Percentiles rank a stretch among this genome's conserved stretches.
Conservation (phyloP, 2,113 vertebrate genomes). For the Puffinus mauretanicus region DNA sequence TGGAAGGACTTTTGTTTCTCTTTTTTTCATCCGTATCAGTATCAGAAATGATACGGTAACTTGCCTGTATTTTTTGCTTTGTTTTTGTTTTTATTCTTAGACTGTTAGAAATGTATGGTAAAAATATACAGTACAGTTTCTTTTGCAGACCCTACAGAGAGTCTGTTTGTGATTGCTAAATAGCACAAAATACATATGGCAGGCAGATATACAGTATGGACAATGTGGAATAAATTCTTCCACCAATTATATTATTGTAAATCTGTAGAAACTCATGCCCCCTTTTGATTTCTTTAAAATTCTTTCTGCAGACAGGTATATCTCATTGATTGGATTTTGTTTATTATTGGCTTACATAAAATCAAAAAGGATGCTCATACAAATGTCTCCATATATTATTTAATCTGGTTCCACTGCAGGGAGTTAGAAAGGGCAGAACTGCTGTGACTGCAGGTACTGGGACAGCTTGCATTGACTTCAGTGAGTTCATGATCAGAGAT, state of each 20-base stretch:
- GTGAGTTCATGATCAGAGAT: not conserved
- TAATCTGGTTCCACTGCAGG: not conserved
- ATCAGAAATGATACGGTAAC: not conserved
- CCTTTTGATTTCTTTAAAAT: not conserved
- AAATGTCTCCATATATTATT: not conserved
- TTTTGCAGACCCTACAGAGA: not conserved
- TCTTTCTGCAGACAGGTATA: not conserved
- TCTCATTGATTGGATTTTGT: not conserved
- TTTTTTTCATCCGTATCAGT: not conserved
- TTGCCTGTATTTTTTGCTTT: not conserved
- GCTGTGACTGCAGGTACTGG: slow-evolving; percentile 22
- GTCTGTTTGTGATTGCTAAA: not conserved
- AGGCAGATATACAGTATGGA: not conserved
- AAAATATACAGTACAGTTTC: not conserved
- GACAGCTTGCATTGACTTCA: not conserved
- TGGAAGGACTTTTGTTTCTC: no score
- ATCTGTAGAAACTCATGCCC: not conserved
- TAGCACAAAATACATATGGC: not conserved
- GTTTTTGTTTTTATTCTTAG: not conserved
- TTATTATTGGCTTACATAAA: not conserved
- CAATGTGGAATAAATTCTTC: not conserved
- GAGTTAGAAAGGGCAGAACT: not conserved
- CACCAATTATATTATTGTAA: not conserved
- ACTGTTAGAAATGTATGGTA: not conserved
- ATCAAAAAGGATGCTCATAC: not conserved